Percentiles rank a stretch among this genome's conserved stretches.
phyloP scores from a whole-genome alignment of 1,140 invertebrate species.

The Pentalonia nigronervosa region DNA sequence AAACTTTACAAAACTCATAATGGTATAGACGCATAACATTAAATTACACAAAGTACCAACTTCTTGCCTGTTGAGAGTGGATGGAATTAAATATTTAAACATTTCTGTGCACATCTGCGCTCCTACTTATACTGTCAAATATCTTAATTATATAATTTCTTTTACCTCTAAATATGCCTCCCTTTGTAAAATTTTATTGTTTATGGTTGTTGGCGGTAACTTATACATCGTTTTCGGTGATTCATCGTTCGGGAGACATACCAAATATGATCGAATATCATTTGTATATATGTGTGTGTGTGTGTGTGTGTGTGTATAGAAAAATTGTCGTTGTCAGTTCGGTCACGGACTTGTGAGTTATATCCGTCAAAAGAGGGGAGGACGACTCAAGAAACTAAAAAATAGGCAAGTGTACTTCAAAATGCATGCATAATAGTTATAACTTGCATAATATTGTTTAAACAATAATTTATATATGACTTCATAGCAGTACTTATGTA shows the following conservation, averaged over 20 bases:
- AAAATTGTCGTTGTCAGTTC: slow-evolving; percentile 36
- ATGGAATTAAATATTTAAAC: slow-evolving; percentile 54
- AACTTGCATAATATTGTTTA: slow-evolving; percentile 39
- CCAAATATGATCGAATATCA: slow-evolving; percentile 39
- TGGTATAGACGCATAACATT: slow-evolving; percentile 40
- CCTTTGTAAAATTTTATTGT: not conserved
- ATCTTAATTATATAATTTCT: slow-evolving; percentile 39
- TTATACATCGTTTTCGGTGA: slow-evolving; percentile 37
- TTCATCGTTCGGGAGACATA: slow-evolving; percentile 24
- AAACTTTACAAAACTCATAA: slow-evolving; percentile 47
- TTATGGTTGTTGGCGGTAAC: not conserved
- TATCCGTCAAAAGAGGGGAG: not conserved
- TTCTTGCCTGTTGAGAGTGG: not conserved
- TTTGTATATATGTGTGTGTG: not conserved
- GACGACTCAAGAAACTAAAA: slow-evolving; percentile 30
- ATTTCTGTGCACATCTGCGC: slow-evolving; percentile 33
- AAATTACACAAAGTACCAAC: slow-evolving; percentile 32
- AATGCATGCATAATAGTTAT: slow-evolving; percentile 6
- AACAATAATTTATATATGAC: not conserved
- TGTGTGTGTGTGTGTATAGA: not conserved
- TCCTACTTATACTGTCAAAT: slow-evolving; percentile 51
- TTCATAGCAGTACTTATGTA: not conserved
- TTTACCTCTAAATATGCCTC: not conserved
- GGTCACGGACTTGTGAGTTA: slow-evolving; percentile 34
- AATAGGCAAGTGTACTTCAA: slow-evolving; percentile 6